Evolutionary conservation across 2,888 invertebrate species (phyloP), one percentile per base, ranked within the genome.

Genomic region (Eupithecia dodoneata): DNA sequence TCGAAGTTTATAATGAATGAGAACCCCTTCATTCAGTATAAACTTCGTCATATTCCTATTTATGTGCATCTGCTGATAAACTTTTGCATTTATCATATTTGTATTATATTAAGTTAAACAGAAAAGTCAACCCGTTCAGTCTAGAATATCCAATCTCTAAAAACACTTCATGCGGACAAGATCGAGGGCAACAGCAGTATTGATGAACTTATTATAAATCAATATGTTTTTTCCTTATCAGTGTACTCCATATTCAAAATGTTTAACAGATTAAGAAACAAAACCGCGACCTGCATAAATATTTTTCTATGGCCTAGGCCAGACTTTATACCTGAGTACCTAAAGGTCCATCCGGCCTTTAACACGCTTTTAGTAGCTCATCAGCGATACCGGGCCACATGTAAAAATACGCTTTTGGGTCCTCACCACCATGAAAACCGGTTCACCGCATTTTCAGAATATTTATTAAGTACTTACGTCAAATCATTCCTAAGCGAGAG

Each of bases 401-500:
- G 3, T 3, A 18, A 59, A 59, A n/a, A 18, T 18, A 59, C 3
- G 10, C 10, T 12, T 10, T 9, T 63, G 3, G 59, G 9, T 4
- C 30, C 10, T 63, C 10, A 12, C 63, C 4, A 30, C 63, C 63
- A 12, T 63, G 4, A 63, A 12, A 63, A 63, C 4, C 10, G 10
- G 63, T 30, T 63, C 4, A 30, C 18, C 63, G 63, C 63, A 18
- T 63, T 63, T 63, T 63, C 30, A 30, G 63, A 30, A 30, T 63
- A 30, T 63, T 63, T 4, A 30, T 63, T 63, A 12, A 63, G 77
- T 79, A 80, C 80, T 83, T 85, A 83, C 85, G 86, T 86, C 86
- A 85, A 85, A 87, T 86, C 79, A 85, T 83, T 83, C 78, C 83
- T 76, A 84, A 88, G 86, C 82, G 85, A 85, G 83, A 85, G 82